phyloP scores from a whole-genome alignment of 2,113 vertebrate genomes.

The Porphyrio hochstetteri region DNA sequence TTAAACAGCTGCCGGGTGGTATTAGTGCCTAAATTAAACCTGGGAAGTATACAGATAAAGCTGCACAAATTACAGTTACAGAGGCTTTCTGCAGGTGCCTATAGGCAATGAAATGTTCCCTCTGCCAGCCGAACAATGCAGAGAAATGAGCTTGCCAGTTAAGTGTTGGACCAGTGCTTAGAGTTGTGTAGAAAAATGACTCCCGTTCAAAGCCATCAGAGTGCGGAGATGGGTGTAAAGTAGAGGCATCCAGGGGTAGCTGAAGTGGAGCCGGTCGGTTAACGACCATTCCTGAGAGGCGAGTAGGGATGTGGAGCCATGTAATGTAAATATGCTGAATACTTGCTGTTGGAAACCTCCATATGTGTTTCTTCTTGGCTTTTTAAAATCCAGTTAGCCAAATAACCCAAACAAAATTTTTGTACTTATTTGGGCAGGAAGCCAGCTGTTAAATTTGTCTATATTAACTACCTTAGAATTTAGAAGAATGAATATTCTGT shows the following conservation, averaged over 20 bases:
- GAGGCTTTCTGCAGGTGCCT: background rate
- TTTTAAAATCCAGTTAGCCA: conserved; percentile 27
- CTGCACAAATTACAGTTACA: rapidly evolving
- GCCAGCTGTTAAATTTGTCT: conserved; percentile 11
- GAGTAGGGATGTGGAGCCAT: background rate
- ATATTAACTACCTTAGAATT: conserved; percentile 27
- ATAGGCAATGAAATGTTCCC: background rate
- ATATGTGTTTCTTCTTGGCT: conserved; percentile 1
- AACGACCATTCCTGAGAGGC: background rate
- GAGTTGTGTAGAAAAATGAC: background rate
- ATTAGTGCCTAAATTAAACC: background rate
- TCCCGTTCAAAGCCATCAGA: background rate
- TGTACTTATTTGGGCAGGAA: conserved; percentile 49
- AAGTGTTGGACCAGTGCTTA: background rate
- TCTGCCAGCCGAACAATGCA: background rate
- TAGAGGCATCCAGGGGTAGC: background rate
- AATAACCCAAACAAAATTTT: conserved; percentile 25
- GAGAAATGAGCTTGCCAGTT: background rate
- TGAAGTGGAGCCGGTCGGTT: background rate
- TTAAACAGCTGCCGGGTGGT: background rate
- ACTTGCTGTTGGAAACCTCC: background rate
- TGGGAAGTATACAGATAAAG: background rate
- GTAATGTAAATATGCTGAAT: background rate
- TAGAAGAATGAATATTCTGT: conserved; percentile 32
- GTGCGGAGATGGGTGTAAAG: background rate